Conservation (phyloP, 2,113 vertebrate genomes). For the Hypanus sabinus region DNA sequence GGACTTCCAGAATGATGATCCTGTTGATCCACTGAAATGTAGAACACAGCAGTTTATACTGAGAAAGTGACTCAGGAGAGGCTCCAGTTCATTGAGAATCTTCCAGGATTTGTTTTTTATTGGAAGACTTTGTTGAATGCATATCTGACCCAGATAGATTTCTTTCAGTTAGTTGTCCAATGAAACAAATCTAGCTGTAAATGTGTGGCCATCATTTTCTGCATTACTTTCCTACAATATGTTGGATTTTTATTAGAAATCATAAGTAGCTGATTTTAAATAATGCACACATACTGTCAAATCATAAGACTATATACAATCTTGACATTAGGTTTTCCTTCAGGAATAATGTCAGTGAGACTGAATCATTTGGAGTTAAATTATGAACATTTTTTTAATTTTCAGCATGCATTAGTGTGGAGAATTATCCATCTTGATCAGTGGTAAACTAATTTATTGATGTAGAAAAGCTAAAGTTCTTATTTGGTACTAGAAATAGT, state of each 20-base stretch:
- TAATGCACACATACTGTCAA: neutral
- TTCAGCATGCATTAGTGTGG: neutral
- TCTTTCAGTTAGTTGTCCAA: neutral
- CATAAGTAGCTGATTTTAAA: constrained; percentile 9
- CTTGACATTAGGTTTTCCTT: constrained; percentile 7
- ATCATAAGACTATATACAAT: neutral
- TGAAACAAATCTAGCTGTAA: neutral
- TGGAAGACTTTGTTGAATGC: constrained; percentile 10
- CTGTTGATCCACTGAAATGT: neutral
- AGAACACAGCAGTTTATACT: constrained; percentile 18
- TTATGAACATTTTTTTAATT: neutral
- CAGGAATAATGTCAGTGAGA: constrained; percentile 4
- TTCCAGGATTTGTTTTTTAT: neutral
- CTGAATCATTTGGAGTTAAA: constrained; percentile 2
- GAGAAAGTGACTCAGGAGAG: constrained; percentile 33
- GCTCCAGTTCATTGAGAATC: constrained; percentile 19
- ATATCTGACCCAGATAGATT: constrained; percentile 25
- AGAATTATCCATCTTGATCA: neutral
- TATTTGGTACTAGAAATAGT: neutral
- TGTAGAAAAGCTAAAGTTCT: neutral
- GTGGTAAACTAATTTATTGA: constrained; percentile 2
- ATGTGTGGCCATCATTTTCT: constrained; percentile 12
- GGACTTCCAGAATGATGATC: constrained; percentile 10
- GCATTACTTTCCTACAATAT: constrained; percentile 10
- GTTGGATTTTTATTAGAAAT: neutral